phyloP scores from a whole-genome alignment of 2,888 invertebrate species.

The Drosophila siamana region DNA sequence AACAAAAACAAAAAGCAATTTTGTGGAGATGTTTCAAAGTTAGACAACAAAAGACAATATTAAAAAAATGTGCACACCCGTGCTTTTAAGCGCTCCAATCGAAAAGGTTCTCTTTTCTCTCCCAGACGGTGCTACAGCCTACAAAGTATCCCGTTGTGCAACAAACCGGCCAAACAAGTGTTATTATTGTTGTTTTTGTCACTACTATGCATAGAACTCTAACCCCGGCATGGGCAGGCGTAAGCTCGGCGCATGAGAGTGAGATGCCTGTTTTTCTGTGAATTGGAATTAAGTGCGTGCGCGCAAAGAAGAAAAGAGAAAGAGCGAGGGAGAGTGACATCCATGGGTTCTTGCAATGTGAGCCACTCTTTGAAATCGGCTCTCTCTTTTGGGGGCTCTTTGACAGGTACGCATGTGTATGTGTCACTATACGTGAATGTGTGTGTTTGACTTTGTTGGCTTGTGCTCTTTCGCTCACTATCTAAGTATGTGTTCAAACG shows the following conservation, averaged over 20 bases:
- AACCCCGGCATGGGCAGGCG: conserved; percentile 40
- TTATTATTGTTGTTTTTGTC: conserved; percentile 41
- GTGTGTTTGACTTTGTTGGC: conserved; percentile 11
- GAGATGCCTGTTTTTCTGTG: conserved; percentile 30
- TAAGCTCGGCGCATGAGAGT: conserved; percentile 55
- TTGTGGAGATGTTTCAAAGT: conserved; percentile 45
- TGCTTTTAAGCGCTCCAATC: conserved; percentile 47
- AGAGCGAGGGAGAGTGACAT: conserved; percentile 32
- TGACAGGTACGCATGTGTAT: conserved; percentile 47
- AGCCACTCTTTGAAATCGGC: conserved; percentile 58
- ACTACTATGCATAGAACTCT: conserved; percentile 35
- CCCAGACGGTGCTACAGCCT: conserved; percentile 29
- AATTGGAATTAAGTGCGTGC: conserved; percentile 37
- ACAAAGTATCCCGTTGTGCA: conserved; percentile 78
- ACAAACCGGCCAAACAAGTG: conserved; percentile 76
- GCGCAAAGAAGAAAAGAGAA: conserved; percentile 21
- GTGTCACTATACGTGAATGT: neutral
- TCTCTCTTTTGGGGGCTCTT: conserved; percentile 40
- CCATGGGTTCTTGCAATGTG: conserved; percentile 59
- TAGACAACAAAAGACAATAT: conserved; percentile 36
- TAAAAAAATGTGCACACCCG: conserved; percentile 22
- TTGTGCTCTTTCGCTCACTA: conserved; percentile 29
- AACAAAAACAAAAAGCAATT: conserved; percentile 35
- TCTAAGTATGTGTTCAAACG: conserved; percentile 23
- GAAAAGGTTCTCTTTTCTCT: conserved; percentile 62